These are phyloP conservation scores for Pituophis catenifer DNA, from an alignment of 2,113 vertebrate species.

Conservation along the genomic window DNA sequence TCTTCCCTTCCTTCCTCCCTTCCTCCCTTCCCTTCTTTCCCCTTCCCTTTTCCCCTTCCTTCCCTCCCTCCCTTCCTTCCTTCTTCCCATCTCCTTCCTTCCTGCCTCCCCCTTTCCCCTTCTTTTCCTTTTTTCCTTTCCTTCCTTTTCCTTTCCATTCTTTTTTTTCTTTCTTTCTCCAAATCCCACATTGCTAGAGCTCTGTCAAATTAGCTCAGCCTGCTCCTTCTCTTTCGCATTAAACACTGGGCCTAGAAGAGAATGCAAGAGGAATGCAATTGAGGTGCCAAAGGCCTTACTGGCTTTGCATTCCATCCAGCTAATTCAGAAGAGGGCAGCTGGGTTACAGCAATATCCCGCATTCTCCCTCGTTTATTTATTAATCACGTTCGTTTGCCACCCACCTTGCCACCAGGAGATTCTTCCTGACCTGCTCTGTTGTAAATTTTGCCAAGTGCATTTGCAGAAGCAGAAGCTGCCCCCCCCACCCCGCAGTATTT, in stretches of 20 bases:
- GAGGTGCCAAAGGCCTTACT: too few species aligned
- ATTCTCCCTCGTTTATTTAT: neutral
- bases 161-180: neutral
- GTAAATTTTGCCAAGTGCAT: neutral
- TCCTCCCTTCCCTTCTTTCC: neutral
- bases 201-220: neutral
- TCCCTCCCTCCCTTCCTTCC: neutral
- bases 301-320: neutral
- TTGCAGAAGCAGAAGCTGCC: neutral
- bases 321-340: neutral
- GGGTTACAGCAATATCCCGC: neutral
- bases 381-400: neutral
- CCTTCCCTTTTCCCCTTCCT: neutral
- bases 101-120: too few species aligned
- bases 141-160: rapidly evolving
- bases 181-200: neutral
- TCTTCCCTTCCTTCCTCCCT: neutral
- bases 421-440: neutral
- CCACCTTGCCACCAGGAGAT: too few species aligned
- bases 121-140: too few species aligned
- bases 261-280: neutral
- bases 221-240: rapidly evolving
- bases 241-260: neutral
- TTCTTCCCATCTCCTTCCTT: too few species aligned
- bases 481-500: neutral